Conservation (phyloP, 2,888 invertebrate genomes). For the Agrochola lota region DNA sequence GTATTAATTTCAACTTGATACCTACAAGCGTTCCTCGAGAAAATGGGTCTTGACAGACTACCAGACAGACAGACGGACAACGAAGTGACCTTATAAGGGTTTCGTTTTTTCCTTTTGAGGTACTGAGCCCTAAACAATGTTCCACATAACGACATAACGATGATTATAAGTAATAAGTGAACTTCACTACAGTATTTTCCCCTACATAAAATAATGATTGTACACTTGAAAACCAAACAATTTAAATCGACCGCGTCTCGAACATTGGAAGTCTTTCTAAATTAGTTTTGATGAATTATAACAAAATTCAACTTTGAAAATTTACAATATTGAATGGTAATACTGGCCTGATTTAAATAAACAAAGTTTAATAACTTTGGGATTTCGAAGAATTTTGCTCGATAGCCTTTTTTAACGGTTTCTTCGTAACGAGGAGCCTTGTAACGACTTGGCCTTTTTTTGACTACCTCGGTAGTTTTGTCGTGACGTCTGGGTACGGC, state of each 20-base stretch:
- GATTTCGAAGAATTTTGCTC: background rate
- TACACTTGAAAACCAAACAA: conserved; percentile 2
- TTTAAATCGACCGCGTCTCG: conserved; percentile 6
- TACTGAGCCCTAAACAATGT: no score
- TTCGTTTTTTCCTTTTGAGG: no score
- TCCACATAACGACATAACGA: no score
- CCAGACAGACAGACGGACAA: no score
- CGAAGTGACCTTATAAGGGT: no score
- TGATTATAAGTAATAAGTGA: no score
- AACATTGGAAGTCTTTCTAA: background rate
- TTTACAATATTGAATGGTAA: conserved; percentile 35
- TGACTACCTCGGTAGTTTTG: background rate
- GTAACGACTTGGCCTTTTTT: background rate
- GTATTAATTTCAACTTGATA: no score
- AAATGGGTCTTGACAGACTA: no score
- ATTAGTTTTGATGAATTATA: conserved; percentile 39
- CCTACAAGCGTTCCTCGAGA: no score
- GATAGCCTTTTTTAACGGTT: background rate
- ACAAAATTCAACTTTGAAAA: conserved; percentile 25
- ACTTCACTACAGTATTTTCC: no score
- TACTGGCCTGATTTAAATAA: conserved; percentile 28
- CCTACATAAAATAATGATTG: background rate
- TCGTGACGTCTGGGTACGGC: background rate
- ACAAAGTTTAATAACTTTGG: conserved; percentile 40
- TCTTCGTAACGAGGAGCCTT: background rate